Evolutionary conservation across 2,888 invertebrate species (phyloP).

Genomic region (Isotomurus palustris): DNA sequence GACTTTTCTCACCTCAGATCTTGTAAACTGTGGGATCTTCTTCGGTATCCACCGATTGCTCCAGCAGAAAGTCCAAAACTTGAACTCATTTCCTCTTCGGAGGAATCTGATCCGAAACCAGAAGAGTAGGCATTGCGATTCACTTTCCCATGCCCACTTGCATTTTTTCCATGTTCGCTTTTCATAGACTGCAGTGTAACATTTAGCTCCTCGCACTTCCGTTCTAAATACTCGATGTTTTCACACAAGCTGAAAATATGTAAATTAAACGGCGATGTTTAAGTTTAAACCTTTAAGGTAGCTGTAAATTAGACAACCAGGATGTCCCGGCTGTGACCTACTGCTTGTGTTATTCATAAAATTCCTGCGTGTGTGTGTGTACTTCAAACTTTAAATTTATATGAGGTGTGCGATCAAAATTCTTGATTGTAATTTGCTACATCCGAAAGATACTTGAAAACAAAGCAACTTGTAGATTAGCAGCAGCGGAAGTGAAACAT

Average conservation of each 20-base stretch:
- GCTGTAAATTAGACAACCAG: too few relatives aligned
- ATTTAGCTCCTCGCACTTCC: constrained; percentile 76
- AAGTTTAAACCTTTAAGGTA: neutral
- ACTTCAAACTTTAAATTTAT: too few relatives aligned
- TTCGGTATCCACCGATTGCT: constrained; percentile 14
- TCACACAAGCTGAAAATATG: constrained; percentile 59
- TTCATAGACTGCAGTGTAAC: constrained; percentile 61
- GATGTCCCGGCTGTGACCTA: too few relatives aligned
- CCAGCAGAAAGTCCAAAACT: constrained; percentile 28
- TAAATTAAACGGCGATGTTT: constrained; percentile 2
- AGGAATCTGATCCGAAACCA: constrained; percentile 42
- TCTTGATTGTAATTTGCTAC: too few relatives aligned
- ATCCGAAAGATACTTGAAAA: too few relatives aligned
- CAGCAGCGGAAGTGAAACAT: too few relatives aligned
- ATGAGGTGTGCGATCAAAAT: too few relatives aligned
- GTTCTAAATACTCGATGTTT: constrained; percentile 74
- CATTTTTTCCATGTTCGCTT: constrained; percentile 35
- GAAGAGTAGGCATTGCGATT: constrained; percentile 39
- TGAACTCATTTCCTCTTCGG: constrained; percentile 40
- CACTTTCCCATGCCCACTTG: constrained; percentile 29
- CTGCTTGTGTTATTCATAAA: too few relatives aligned
- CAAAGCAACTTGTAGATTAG: too few relatives aligned
- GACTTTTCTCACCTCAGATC: constrained; percentile 38
- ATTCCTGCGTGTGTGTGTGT: too few relatives aligned
- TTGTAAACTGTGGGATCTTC: constrained; percentile 44